Percentiles rank a stretch among this genome's conserved stretches.
phyloP scores from a whole-genome alignment of 2,888 invertebrate genomes.

The Eretmocerus hayati region DNA sequence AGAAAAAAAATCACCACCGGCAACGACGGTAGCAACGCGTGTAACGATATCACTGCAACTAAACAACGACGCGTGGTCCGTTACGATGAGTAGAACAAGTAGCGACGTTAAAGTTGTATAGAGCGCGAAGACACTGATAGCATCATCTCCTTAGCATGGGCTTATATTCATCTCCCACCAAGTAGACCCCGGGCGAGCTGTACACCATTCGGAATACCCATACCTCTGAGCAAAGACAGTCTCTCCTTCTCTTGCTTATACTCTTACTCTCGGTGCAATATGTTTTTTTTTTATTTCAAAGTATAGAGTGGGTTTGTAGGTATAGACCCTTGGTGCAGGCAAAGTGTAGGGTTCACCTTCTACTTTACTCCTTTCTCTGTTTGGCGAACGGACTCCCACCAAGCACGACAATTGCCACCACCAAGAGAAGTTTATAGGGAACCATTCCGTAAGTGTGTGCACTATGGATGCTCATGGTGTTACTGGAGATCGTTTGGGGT shows the following conservation, averaged over 20 bases:
- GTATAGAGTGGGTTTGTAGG: no score
- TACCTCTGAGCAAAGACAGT: not conserved
- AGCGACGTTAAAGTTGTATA: conserved; percentile 1
- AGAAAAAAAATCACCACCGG: no score
- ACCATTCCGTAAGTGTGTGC: no score
- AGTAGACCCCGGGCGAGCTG: conserved; percentile 5
- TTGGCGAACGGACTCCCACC: no score
- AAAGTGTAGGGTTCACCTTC: conserved; percentile 17
- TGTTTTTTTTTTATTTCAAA: no score
- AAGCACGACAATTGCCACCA: no score
- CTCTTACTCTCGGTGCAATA: conserved; percentile 8
- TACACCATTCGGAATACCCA: not conserved
- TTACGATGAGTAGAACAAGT: not conserved
- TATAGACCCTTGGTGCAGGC: conserved; percentile 11
- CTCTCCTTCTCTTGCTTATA: not conserved
- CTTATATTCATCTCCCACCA: conserved; percentile 47
- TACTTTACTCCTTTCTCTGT: conserved; percentile 12
- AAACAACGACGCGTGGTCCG: no score
- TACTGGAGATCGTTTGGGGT: no score
- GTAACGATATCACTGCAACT: no score
- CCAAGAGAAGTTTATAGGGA: no score
- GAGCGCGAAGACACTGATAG: conserved; percentile 45
- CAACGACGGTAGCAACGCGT: no score
- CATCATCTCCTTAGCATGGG: conserved; percentile 42
- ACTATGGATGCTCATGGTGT: no score